phyloP scores from a whole-genome alignment of 2,797 vertebrate species.

The Cyclura pinguis region DNA sequence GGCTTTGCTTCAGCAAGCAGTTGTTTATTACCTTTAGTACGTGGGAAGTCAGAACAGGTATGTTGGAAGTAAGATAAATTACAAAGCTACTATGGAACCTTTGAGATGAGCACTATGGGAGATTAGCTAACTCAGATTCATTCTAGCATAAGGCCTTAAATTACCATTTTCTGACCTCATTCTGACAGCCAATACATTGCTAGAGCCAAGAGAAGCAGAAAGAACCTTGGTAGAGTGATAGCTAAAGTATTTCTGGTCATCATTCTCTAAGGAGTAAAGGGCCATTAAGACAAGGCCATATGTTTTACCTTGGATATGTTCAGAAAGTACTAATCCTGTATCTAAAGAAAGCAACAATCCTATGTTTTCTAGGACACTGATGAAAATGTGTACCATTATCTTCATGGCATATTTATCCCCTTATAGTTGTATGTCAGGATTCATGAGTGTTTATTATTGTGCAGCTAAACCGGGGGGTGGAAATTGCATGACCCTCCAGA shows the following conservation, averaged over 20 bases:
- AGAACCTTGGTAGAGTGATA: slow-evolving; percentile 18
- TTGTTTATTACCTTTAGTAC: slow-evolving; percentile 6
- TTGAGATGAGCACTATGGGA: background rate
- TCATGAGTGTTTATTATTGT: background rate
- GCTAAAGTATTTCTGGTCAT: background rate
- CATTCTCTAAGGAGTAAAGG: background rate
- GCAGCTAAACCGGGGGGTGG: no score
- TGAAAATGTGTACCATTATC: background rate
- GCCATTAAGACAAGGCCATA: slow-evolving; percentile 1
- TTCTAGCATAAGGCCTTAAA: background rate
- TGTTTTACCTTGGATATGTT: slow-evolving; percentile 15
- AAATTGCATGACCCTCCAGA: no score
- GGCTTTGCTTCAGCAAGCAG: slow-evolving; percentile 26
- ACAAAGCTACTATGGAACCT: background rate
- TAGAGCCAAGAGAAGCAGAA: background rate
- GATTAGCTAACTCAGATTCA: slow-evolving; percentile 3
- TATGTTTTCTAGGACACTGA: background rate
- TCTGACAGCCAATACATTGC: background rate
- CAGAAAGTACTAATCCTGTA: background rate
- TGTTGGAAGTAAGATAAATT: background rate
- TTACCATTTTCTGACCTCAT: background rate
- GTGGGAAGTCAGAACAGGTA: background rate
- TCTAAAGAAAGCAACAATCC: background rate
- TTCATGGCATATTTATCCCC: background rate
- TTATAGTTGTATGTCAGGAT: background rate